phyloP scores from a whole-genome alignment of 2,888 invertebrate genomes.

The Pocota personata region DNA sequence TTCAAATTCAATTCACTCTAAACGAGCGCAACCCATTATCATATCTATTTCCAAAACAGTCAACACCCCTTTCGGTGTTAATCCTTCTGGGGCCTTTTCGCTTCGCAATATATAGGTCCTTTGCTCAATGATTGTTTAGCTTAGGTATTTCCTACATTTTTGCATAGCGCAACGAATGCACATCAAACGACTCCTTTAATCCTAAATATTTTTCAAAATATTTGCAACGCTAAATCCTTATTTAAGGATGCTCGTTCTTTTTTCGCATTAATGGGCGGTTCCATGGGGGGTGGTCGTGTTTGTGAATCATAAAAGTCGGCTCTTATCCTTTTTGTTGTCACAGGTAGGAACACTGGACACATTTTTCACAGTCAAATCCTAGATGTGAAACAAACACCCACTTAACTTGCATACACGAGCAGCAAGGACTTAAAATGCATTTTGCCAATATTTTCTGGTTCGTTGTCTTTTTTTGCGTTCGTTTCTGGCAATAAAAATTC shows the following conservation, averaged over 20 bases:
- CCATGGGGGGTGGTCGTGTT: slow-evolving; percentile 51
- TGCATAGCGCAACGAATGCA: slow-evolving; percentile 43
- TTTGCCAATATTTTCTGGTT: slow-evolving; percentile 12
- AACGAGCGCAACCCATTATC: slow-evolving; percentile 50
- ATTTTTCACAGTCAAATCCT: slow-evolving; percentile 14
- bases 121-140: not conserved
- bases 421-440: slow-evolving; percentile 25
- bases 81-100: slow-evolving; percentile 42
- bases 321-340: slow-evolving; percentile 7
- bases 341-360: slow-evolving; percentile 10
- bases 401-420: slow-evolving; percentile 15
- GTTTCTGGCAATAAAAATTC: slow-evolving; percentile 63
- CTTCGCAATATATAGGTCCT: slow-evolving; percentile 16
- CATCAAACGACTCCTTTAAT: slow-evolving; percentile 29
- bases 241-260: slow-evolving; percentile 30
- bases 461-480: not conserved
- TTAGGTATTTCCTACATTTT: slow-evolving; percentile 39
- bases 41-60: slow-evolving; percentile 67
- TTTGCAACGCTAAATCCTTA: slow-evolving; percentile 58
- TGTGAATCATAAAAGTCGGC: slow-evolving; percentile 57
- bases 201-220: slow-evolving; percentile 68
- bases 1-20: slow-evolving; percentile 10
- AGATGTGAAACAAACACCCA: slow-evolving; percentile 40
- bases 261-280: slow-evolving; percentile 14
- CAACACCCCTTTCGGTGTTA: slow-evolving; percentile 51